These are phyloP conservation scores for Brachyopa scutellaris DNA, from an alignment of 2,888 invertebrate species.

Conservation along the genomic window DNA sequence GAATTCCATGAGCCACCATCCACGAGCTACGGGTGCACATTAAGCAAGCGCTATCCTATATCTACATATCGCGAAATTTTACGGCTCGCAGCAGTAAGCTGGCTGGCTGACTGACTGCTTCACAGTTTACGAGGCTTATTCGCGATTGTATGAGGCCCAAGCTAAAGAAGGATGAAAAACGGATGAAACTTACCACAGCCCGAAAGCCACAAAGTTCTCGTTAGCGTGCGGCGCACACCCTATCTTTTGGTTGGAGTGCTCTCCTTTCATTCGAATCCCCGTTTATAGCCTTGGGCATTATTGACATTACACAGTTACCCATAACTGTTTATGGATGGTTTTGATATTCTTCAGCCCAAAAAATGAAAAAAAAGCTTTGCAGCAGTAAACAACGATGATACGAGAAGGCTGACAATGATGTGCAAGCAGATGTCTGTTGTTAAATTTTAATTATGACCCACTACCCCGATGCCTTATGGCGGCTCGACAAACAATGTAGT, in stretches of 20 bases:
- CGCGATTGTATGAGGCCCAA: constrained; percentile 17
- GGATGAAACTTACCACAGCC: constrained; percentile 17
- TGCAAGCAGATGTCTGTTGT: neutral
- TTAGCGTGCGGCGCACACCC: neutral
- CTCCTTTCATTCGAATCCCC: neutral
- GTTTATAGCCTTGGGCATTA: constrained; percentile 21
- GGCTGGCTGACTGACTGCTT: neutral
- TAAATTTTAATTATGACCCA: constrained; percentile 28
- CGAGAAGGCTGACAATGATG: neutral
- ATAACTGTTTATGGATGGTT: constrained; percentile 35
- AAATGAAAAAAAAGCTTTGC: neutral
- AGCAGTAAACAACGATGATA: neutral
- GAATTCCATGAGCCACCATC: constrained; percentile 24
- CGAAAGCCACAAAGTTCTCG: constrained; percentile 10
- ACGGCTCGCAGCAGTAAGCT: constrained; percentile 12
- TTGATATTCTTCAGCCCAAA: neutral
- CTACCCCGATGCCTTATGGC: neutral
- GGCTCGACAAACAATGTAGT: neutral
- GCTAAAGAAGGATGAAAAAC: constrained; percentile 8
- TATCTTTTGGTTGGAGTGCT: neutral
- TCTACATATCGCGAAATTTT: constrained; percentile 13
- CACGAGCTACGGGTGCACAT: too few relatives aligned
- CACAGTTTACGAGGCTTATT: constrained; percentile 21
- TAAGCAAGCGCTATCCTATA: neutral
- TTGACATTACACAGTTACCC: constrained; percentile 34